Base-by-base conservation (phyloP, 2,888 invertebrate species). In the Nemoura dubitans region DNA sequence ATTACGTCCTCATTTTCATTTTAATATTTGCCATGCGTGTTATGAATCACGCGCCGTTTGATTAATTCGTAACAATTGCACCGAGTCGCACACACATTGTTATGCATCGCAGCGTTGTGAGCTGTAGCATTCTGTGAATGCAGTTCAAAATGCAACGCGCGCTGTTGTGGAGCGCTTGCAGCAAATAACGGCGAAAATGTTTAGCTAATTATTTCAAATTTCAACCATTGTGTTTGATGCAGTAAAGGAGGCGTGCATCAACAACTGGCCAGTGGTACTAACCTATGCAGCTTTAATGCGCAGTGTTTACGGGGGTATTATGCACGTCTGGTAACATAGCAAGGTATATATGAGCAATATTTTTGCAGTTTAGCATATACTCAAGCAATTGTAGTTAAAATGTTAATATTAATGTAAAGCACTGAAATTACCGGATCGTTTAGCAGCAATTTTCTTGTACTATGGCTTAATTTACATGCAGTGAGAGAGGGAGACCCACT, bases 321-420 rank as follows among this genome's bases (percentile, higher is more conserved):
- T 7, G 14, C 3, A 59, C 14, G 59, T 7, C 21, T 59, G 59
- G 59, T 59, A 21, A 59, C 59, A 78, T 28, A 26, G 76, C 78
- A 21, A n/a, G 28, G n/a, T 16, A 26, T 27, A 28, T 16, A 26
- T 27, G 14, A 28, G 29, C 81, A 30, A 30, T 81, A 81, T 81
- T 81, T 81, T 81, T 28, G n/a, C 28, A 30, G n/a, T 30, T 81
- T n/a, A n/a, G 81, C 26, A 29, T n/a, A n/a, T n/a, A n/a, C 28
- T n/a, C n/a, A 59, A 76, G 76, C 16, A 84, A 76, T 76, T 26
- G 27, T 76, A 28, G 84, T 84, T 84, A 84, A 59, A 84, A 84
- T 84, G 84, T 84, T 84, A 84, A 84, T 84, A 84, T 28, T 59
- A 84, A 84, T 76, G 84, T 83, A 27, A 28, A 29, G 59, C 76